A percentile compares a stretch with the other conserved stretches of the same genome.
These are phyloP conservation scores for Aphelenchoides avenae DNA, from an alignment of 1,140 invertebrate species.

Conservation along the genomic window DNA sequence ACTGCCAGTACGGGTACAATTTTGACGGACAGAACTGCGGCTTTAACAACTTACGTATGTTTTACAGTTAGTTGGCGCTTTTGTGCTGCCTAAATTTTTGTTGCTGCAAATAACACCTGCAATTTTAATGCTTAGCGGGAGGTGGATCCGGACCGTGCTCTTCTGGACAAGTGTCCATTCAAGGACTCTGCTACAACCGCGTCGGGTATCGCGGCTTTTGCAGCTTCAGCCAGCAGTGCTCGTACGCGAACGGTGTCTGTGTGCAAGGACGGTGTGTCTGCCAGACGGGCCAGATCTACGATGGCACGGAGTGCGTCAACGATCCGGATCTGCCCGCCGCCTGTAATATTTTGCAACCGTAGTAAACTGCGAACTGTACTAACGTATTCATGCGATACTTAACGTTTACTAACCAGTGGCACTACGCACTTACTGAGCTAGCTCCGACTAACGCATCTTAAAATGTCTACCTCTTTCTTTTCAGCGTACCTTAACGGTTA, in stretches of 20 bases:
- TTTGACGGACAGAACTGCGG: too few species aligned
- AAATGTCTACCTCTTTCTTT: neutral
- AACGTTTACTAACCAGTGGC: too few species aligned
- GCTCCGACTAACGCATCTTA: neutral
- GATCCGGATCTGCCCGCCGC: constrained; percentile 35
- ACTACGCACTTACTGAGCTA: neutral
- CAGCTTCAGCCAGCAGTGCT: constrained; percentile 40
- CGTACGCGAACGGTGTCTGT: constrained; percentile 34
- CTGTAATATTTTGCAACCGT: constrained; percentile 7
- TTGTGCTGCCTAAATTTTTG: too few species aligned
- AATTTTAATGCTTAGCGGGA: too few species aligned
- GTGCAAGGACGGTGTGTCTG: constrained; percentile 27
- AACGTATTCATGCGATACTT: neutral
- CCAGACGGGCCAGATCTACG: constrained; percentile 23
- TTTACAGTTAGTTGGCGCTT: too few species aligned
- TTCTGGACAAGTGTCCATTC: constrained; percentile 23
- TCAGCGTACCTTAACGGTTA: too few species aligned
- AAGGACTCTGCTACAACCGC: constrained; percentile 24
- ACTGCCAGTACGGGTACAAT: too few species aligned
- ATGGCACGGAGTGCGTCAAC: constrained; percentile 33
- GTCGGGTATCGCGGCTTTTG: constrained; percentile 29
- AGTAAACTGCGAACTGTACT: neutral
- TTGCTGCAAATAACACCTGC: too few species aligned
- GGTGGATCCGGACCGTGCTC: too few species aligned
- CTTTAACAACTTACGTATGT: too few species aligned